phyloP scores from a whole-genome alignment of 2,113 vertebrate genomes.

The Neolamprologus brichardi region DNA sequence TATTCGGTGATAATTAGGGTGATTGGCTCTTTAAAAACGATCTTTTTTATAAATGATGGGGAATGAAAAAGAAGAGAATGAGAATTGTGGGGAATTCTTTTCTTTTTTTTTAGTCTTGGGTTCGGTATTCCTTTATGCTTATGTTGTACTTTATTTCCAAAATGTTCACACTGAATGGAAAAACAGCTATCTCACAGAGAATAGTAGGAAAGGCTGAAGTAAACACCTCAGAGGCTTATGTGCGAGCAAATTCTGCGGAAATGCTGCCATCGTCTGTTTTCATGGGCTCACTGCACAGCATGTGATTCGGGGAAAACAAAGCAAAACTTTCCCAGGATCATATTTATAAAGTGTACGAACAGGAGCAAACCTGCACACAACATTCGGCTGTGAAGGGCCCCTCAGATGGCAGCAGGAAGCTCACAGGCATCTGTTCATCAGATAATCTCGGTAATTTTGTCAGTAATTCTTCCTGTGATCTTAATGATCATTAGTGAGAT shows the following conservation, averaged over 20 bases:
- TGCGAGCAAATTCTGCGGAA: not conserved
- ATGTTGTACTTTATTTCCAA: not conserved
- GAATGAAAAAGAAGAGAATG: not conserved
- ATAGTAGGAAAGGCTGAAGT: not conserved
- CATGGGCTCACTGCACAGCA: not conserved
- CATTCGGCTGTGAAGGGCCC: not conserved
- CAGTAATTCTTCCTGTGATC: slow-evolving; percentile 31
- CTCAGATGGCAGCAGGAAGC: not conserved
- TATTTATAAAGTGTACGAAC: not conserved
- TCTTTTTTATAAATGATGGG: not conserved
- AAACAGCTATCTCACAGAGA: slow-evolving; percentile 14
- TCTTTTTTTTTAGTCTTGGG: not conserved
- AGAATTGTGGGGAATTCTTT: rapidly evolving
- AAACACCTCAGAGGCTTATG: slow-evolving; percentile 24
- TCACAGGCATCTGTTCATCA: slow-evolving; percentile 34
- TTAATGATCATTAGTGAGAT: not conserved
- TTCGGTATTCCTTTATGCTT: not conserved
- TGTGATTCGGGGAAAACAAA: not conserved
- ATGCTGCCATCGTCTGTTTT: slow-evolving; percentile 57
- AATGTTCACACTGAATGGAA: slow-evolving; percentile 21
- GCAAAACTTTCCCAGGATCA: not conserved
- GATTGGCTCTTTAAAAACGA: not conserved
- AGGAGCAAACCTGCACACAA: not conserved
- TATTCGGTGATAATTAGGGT: not conserved
- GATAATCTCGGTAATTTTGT: slow-evolving; percentile 50